phyloP scores from a whole-genome alignment of 2,888 invertebrate species.

The Nasonovia ribisnigri region DNA sequence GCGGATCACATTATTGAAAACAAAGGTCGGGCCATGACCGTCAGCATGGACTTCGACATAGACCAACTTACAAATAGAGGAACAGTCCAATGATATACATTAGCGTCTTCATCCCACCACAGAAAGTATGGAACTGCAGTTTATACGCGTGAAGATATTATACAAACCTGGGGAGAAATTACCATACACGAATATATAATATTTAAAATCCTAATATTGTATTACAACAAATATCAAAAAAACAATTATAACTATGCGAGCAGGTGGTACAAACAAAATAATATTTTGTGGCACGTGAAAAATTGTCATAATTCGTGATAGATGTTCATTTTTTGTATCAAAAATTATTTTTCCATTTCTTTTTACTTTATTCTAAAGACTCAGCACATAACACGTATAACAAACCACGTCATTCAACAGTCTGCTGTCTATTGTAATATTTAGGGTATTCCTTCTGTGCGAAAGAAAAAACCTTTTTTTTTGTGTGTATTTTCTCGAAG shows the following conservation, averaged over 20 bases:
- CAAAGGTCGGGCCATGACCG: no score
- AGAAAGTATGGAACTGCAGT: not conserved
- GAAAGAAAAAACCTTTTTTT: not conserved
- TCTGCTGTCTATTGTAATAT: slow-evolving; percentile 41
- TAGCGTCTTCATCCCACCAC: not conserved
- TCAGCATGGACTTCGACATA: no score
- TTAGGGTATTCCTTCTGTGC: not conserved
- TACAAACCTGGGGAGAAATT: not conserved
- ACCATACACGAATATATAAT: not conserved
- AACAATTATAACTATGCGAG: not conserved
- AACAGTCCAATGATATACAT: not conserved
- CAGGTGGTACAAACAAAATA: not conserved
- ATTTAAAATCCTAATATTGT: not conserved
- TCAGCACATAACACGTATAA: not conserved
- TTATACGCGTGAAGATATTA: not conserved
- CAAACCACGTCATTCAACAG: slow-evolving; percentile 41
- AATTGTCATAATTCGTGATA: not conserved
- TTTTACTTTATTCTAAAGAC: slow-evolving; percentile 12
- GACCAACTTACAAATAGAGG: slow-evolving; percentile 8
- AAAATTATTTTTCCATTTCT: not conserved
- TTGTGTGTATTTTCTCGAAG: not conserved
- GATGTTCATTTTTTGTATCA: not conserved
- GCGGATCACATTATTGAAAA: no score
- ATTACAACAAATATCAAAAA: not conserved
- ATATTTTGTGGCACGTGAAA: not conserved